A percentile compares a stretch with the other conserved stretches of the same genome.
Evolutionary conservation across 2,888 invertebrate species (phyloP).

Genomic region (Stenichneumon culpator): DNA sequence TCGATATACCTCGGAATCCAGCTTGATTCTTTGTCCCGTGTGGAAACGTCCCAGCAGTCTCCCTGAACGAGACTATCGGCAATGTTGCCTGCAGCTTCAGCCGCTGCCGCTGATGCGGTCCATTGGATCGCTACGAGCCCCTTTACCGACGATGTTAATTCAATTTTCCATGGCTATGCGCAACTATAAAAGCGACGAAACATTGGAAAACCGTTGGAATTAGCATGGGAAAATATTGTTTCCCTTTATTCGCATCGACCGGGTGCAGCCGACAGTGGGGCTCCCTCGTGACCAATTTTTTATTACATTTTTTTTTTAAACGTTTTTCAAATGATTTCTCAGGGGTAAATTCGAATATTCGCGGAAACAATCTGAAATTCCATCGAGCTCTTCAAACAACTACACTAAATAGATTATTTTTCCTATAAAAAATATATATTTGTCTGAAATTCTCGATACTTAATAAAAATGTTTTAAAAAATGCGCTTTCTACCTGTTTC

Average conservation of each 20-base stretch:
- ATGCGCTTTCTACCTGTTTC: no score
- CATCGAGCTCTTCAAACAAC: neutral
- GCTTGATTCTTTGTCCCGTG: slow-evolving; percentile 46
- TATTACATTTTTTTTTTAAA: neutral
- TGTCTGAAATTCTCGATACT: no score
- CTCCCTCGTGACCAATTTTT: neutral
- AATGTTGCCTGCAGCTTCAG: slow-evolving; percentile 39
- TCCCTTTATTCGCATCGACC: slow-evolving; percentile 13
- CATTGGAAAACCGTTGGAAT: slow-evolving; percentile 21
- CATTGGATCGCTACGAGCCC: slow-evolving; percentile 1
- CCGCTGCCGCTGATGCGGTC: neutral
- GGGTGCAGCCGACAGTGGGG: slow-evolving; percentile 3
- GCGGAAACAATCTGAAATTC: neutral
- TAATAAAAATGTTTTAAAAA: no score
- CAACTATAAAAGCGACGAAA: neutral
- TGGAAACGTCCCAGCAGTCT: slow-evolving; percentile 1
- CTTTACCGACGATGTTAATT: slow-evolving; percentile 6
- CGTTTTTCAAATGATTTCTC: neutral
- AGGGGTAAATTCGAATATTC: neutral
- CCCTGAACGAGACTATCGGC: slow-evolving; percentile 17
- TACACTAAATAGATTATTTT: neutral
- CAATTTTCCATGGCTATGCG: slow-evolving; percentile 1
- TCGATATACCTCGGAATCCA: slow-evolving; percentile 11
- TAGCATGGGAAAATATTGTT: slow-evolving; percentile 17
- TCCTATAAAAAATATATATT: neutral